Base-by-base conservation (phyloP, 2,888 invertebrate genomes). In the Terebella lapidaria region DNA sequence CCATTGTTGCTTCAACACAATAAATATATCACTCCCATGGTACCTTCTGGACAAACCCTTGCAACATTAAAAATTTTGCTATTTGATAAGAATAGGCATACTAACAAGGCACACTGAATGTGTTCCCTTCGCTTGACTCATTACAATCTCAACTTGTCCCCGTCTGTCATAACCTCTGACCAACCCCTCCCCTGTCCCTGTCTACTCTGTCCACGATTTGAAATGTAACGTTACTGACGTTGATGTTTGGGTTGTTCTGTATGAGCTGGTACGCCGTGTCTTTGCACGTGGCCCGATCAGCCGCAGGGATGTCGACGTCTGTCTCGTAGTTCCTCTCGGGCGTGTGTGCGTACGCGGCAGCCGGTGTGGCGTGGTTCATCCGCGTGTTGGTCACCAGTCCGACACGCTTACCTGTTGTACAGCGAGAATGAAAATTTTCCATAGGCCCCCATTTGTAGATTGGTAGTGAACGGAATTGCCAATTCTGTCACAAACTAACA, bases 281-380 rank as follows among this genome's bases (percentile, higher is more conserved):
- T 3, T 15, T 3, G 55, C 65, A 65, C 20, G 4, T 24, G 15
- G 30, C 46, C 15, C 56, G 15, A 1, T 45, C 51, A 4, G n/a
- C 28, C 15, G n/a, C n/a, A 4, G 54, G 54, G 1, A 61, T 42
- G 25, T 45, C n/a, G 10, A 22, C 24, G 28, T 56, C 58, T 1
- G 46, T n/a, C 54, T 65, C 65, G 61, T 61, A 65, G n/a, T 57
- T 22, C 27, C 81, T 56, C 42, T 73, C 67, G 0, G 76, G 64
- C 0, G 70, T 61, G 54, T 75, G 71, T 1, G 79, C 76, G 66
- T 78, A 81, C 15, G 71, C 57, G 0, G 75, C 74, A 1, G 74
- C 74, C 0, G 80, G 80, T 0, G 79, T 77, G 28, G 80, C 80
- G 65, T 81, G 80, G 0, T 80, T 79, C 42, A 81, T 61, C 18